phyloP scores from a whole-genome alignment of 2,797 vertebrate genomes.

The Pyrocephalus nanus region DNA sequence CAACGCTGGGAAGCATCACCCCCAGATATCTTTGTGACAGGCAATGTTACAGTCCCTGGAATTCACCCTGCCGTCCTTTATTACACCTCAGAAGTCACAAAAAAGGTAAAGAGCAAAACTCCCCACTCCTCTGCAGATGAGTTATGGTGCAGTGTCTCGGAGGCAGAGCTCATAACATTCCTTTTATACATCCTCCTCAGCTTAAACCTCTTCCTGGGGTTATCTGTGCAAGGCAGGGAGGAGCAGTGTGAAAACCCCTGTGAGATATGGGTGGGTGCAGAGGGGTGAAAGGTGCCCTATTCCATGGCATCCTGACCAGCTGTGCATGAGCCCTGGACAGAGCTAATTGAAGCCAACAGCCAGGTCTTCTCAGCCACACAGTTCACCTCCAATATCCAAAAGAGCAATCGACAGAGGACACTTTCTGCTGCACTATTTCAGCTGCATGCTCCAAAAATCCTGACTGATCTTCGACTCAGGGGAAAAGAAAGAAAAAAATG shows the following conservation, averaged over 20 bases:
- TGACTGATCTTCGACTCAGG: constrained; percentile 35
- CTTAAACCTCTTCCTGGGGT: constrained; percentile 1
- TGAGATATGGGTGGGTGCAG: neutral
- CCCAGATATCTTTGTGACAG: neutral
- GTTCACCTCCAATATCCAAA: neutral
- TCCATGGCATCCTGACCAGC: neutral
- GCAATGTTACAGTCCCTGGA: accelerated
- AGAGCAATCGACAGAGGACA: neutral
- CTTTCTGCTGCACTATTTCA: neutral
- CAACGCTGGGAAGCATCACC: neutral
- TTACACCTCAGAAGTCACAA: neutral
- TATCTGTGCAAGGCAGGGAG: neutral
- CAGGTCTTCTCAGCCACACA: neutral
- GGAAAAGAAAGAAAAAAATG: neutral
- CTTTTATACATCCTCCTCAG: neutral
- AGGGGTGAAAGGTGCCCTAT: neutral
- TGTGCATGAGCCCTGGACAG: neutral
- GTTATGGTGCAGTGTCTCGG: neutral
- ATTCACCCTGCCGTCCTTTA: neutral
- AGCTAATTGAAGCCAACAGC: neutral
- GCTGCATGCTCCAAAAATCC: neutral
- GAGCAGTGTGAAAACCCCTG: neutral
- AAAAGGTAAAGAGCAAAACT: neutral
- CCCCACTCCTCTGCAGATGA: neutral
- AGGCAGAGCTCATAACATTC: neutral